A percentile compares a stretch with the other conserved stretches of the same genome.
These are phyloP conservation scores for Aegotheles bennettii DNA, from an alignment of 2,113 vertebrate genomes.

Conservation along the genomic window DNA sequence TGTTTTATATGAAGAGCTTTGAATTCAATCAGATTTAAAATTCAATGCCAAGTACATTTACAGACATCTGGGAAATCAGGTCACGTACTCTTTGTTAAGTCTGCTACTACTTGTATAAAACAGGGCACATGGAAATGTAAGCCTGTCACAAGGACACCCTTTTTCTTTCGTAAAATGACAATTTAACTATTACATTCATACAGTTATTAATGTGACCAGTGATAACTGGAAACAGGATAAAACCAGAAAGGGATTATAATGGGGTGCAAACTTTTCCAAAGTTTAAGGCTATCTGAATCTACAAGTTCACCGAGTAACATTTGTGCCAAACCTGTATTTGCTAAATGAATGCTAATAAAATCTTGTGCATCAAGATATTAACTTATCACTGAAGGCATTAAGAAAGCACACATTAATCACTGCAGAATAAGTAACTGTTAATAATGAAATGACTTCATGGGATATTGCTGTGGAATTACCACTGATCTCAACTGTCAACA, in stretches of 20 bases:
- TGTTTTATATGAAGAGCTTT: slow-evolving; percentile 55
- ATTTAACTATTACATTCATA: neutral
- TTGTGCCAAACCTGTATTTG: neutral
- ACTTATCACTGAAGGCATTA: neutral
- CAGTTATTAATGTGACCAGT: neutral
- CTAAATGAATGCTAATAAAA: neutral
- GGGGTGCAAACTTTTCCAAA: neutral
- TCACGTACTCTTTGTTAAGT: slow-evolving; percentile 45
- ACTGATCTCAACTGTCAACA: neutral
- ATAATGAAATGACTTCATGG: neutral
- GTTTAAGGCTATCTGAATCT: neutral
- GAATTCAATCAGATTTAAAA: slow-evolving; percentile 57
- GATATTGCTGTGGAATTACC: neutral
- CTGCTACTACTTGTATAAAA: slow-evolving; percentile 2
- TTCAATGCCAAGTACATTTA: slow-evolving; percentile 33
- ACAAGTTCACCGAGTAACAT: neutral
- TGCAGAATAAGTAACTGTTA: neutral
- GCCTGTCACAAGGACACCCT: neutral
- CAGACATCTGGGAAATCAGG: slow-evolving; percentile 56
- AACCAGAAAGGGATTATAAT: neutral
- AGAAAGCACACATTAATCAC: neutral
- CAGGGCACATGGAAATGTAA: neutral
- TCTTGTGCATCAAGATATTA: neutral
- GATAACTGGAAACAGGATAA: neutral
- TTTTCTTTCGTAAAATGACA: slow-evolving; percentile 19